Evolutionary conservation across 1,140 invertebrate genomes (phyloP).

Genomic region (Idris sp.): DNA sequence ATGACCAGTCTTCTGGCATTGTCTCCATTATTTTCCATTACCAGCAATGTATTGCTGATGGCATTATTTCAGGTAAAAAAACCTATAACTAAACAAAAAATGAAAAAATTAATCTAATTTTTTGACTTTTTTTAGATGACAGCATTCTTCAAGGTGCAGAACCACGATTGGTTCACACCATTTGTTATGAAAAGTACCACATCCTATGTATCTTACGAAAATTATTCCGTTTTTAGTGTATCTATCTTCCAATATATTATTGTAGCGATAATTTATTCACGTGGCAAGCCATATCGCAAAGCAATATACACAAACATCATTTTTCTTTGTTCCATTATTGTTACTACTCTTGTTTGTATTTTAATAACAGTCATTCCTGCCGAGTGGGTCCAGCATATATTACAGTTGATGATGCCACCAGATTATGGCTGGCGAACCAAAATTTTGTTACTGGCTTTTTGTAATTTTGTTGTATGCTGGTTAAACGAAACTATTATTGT

Average conservation of each 20-base stretch:
- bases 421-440: slow-evolving; percentile 81
- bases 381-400: slow-evolving; percentile 80
- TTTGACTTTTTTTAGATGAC: slow-evolving; percentile 82
- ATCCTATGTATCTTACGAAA: slow-evolving; percentile 84
- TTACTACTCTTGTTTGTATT: slow-evolving; percentile 82
- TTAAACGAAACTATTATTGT: slow-evolving; percentile 82
- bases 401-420: slow-evolving; percentile 85
- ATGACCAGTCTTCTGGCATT: slow-evolving; percentile 83
- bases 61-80: slow-evolving; percentile 82
- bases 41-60: slow-evolving; percentile 86
- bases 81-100: too few relatives aligned
- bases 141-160: slow-evolving; percentile 82
- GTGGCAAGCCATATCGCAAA: slow-evolving; percentile 92
- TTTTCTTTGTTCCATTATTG: slow-evolving; percentile 82
- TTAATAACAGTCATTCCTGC: slow-evolving; percentile 86
- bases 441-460: slow-evolving; percentile 80
- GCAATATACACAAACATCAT: slow-evolving; percentile 88
- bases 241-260: slow-evolving; percentile 97
- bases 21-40: slow-evolving; percentile 83
- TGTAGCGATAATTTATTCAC: slow-evolving; percentile 92
- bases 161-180: slow-evolving; percentile 85
- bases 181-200: slow-evolving; percentile 78
- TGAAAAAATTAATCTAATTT: slow-evolving; percentile 3
- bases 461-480: slow-evolving; percentile 82
- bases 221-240: slow-evolving; percentile 90